Evolutionary conservation across 2,797 vertebrate species (phyloP).

Genomic region (Avahi laniger): DNA sequence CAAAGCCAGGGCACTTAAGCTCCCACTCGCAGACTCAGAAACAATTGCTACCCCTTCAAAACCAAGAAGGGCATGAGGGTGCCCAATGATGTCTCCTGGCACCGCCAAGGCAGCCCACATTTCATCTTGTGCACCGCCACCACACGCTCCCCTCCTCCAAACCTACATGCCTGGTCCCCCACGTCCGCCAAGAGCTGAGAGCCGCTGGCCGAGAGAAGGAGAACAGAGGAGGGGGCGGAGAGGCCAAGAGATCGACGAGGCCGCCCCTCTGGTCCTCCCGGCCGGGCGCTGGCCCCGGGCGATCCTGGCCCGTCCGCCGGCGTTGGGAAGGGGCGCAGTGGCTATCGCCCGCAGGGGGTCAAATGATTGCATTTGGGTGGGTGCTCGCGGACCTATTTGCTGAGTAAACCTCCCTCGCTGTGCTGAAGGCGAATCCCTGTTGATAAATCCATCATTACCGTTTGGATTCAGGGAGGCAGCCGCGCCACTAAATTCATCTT

Average conservation of each 20-base stretch:
- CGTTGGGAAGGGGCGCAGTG: not conserved
- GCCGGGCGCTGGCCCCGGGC: not conserved
- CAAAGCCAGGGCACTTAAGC: not conserved
- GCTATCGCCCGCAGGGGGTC: slow-evolving; percentile 29
- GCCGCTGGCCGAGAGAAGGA: not conserved
- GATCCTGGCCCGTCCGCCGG: not conserved
- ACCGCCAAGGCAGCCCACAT: not conserved
- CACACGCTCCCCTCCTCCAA: not conserved
- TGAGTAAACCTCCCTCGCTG: slow-evolving; percentile 85
- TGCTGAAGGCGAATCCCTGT: slow-evolving; percentile 87
- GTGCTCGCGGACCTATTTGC: slow-evolving; percentile 83
- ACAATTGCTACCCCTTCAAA: not conserved
- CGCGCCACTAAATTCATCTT: slow-evolving; percentile 89
- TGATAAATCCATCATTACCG: slow-evolving; percentile 90
- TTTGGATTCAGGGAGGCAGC: slow-evolving; percentile 87
- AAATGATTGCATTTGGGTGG: slow-evolving; percentile 85
- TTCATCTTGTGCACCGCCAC: not conserved
- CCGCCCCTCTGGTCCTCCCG: not conserved
- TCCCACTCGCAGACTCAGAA: not conserved
- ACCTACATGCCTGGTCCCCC: not conserved
- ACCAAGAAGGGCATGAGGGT: not conserved
- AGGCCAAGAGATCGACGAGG: not conserved
- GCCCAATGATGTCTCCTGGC: not conserved
- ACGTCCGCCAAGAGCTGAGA: not conserved
- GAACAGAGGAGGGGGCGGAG: not conserved